Evolutionary conservation across 2,113 vertebrate genomes (phyloP).

Genomic region (Ciconia stormi): DNA sequence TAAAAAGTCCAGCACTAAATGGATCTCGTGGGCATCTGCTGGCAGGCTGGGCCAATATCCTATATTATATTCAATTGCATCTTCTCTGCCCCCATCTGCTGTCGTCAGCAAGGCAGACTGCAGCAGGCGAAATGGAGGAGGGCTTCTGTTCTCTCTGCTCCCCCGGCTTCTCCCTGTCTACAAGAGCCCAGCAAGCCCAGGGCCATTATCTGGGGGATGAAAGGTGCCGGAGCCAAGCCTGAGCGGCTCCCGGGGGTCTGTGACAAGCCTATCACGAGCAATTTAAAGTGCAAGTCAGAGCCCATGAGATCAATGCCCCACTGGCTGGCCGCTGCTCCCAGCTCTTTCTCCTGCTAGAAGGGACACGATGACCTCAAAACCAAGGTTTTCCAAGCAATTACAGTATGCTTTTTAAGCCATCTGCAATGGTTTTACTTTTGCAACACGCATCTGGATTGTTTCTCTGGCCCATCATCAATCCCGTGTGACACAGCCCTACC

Average conservation of each 20-base stretch:
- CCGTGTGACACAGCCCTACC: background rate
- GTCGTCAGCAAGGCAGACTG: background rate
- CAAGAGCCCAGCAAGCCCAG: background rate
- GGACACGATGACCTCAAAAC: background rate
- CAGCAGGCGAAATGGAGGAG: background rate
- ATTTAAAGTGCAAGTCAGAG: background rate
- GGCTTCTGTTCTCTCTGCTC: background rate
- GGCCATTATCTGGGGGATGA: background rate
- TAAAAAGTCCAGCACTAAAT: background rate
- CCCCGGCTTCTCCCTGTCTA: background rate
- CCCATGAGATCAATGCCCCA: fast-evolving
- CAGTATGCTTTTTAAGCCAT: background rate
- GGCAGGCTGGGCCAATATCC: background rate
- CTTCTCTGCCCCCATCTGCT: background rate
- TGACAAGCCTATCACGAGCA: background rate
- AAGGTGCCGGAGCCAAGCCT: background rate
- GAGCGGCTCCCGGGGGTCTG: background rate
- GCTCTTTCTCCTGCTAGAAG: background rate
- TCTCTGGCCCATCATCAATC: background rate
- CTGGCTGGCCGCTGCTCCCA: background rate
- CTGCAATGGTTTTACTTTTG: background rate
- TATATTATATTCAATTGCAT: background rate
- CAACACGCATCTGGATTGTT: background rate
- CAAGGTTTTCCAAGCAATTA: background rate
- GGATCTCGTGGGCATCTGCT: background rate